A percentile compares a stretch with the other conserved stretches of the same genome.
These are phyloP conservation scores for Shinisaurus crocodilurus DNA, from an alignment of 2,113 vertebrate genomes.

Conservation along the genomic window DNA sequence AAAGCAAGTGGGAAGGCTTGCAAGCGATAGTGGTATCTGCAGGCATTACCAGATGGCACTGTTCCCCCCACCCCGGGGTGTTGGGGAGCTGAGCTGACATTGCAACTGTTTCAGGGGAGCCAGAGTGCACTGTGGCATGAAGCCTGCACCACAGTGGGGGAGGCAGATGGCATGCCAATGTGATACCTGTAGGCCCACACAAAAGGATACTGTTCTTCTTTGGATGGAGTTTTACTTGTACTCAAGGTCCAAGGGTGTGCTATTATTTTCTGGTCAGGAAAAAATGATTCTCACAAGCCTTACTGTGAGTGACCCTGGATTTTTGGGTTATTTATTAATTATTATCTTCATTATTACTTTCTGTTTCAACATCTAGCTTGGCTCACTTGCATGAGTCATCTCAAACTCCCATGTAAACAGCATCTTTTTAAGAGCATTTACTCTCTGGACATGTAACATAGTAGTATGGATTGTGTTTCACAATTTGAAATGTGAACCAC, in stretches of 20 bases:
- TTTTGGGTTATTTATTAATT: background rate
- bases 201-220: background rate
- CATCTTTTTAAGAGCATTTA: background rate
- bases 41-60: conserved; percentile 20
- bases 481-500: background rate
- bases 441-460: background rate
- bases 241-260: background rate
- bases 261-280: background rate
- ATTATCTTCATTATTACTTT: background rate
- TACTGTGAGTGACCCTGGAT: background rate
- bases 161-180: conserved; percentile 33
- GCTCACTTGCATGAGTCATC: background rate
- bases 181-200: conserved; percentile 8
- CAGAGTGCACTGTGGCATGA: conserved; percentile 8
- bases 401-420: background rate
- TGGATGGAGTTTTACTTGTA: background rate
- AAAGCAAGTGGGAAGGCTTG: background rate
- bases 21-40: background rate
- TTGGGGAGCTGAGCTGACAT: background rate
- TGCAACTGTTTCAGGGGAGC: conserved; percentile 7
- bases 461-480: background rate
- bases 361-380: background rate
- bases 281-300: background rate
- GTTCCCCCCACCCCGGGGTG: background rate
- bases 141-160: background rate